Percentiles rank a stretch among this genome's conserved stretches.
phyloP scores from a whole-genome alignment of 2,888 invertebrate species.

The Erpobdella octoculata region DNA sequence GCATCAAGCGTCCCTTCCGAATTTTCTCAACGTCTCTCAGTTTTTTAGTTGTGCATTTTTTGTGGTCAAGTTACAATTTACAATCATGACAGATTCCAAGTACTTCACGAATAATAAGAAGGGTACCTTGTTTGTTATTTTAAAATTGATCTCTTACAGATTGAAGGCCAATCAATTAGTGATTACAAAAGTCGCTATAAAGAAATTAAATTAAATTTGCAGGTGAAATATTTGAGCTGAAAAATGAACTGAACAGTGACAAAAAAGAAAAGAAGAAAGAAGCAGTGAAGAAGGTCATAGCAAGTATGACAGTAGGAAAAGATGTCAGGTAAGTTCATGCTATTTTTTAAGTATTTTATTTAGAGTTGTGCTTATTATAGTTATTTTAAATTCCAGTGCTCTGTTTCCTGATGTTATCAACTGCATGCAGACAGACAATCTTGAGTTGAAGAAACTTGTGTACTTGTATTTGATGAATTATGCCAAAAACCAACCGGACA shows the following conservation, averaged over 20 bases:
- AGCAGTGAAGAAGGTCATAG: slow-evolving; percentile 98
- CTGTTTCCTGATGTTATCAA: slow-evolving; percentile 98
- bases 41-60: not conserved
- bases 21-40: too few species aligned
- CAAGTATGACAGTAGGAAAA: slow-evolving; percentile 99
- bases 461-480: slow-evolving; percentile 99
- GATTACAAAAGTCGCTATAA: not conserved
- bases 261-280: slow-evolving; percentile 99
- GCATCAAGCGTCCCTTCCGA: too few species aligned
- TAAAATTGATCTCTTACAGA: too few species aligned
- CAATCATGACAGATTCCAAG: slow-evolving; percentile 91
- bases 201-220: slow-evolving; percentile 10
- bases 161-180: too few species aligned
- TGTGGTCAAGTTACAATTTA: not conserved
- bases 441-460: slow-evolving; percentile 94
- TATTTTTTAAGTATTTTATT: not conserved
- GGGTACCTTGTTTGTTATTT: slow-evolving; percentile 53
- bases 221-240: slow-evolving; percentile 95
- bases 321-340: slow-evolving; percentile 66
- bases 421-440: slow-evolving; percentile 99
- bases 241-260: slow-evolving; percentile 96
- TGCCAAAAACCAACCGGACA: slow-evolving; percentile 97
- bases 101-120: slow-evolving; percentile 99
- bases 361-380: not conserved
- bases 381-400: slow-evolving; percentile 56